A percentile compares a stretch with the other conserved stretches of the same genome.
Evolutionary conservation across 2,113 vertebrate species (phyloP).

Genomic region (Oceanites oceanicus): DNA sequence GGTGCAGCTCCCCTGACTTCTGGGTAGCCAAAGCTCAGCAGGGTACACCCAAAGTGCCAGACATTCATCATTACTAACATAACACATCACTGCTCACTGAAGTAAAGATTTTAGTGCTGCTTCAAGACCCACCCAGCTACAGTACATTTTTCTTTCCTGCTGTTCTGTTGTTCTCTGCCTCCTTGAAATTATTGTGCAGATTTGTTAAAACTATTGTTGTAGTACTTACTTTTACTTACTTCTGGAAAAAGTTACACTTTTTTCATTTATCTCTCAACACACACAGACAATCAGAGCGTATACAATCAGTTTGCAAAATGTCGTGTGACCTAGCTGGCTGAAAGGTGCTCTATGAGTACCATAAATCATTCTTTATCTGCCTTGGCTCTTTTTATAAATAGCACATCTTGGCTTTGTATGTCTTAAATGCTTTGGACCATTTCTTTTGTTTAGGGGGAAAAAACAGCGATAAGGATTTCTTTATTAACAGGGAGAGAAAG

Average conservation of each 20-base stretch:
- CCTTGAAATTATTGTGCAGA: neutral
- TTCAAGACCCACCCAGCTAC: neutral
- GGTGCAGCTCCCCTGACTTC: neutral
- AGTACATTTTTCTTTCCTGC: neutral
- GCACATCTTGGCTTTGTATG: neutral
- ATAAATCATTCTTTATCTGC: slow-evolving; percentile 55
- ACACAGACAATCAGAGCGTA: neutral
- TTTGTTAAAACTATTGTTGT: neutral
- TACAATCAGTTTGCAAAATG: neutral
- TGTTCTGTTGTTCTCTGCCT: neutral
- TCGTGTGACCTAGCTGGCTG: neutral
- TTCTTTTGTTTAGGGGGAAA: neutral
- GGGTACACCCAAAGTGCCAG: neutral
- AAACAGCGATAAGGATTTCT: slow-evolving; percentile 1
- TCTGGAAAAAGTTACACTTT: neutral
- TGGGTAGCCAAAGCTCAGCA: neutral
- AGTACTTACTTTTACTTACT: neutral
- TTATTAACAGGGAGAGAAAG: slow-evolving; percentile 15
- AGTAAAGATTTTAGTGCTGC: neutral
- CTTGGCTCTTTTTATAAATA: slow-evolving; percentile 23
- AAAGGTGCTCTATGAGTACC: neutral
- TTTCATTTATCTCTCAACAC: neutral
- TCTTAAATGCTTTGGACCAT: slow-evolving; percentile 15
- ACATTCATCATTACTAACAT: neutral
- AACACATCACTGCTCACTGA: neutral